Evolutionary conservation across 2,888 invertebrate species (phyloP), one percentile per base, ranked within the genome.

Genomic region (Drosophila meridionalis): DNA sequence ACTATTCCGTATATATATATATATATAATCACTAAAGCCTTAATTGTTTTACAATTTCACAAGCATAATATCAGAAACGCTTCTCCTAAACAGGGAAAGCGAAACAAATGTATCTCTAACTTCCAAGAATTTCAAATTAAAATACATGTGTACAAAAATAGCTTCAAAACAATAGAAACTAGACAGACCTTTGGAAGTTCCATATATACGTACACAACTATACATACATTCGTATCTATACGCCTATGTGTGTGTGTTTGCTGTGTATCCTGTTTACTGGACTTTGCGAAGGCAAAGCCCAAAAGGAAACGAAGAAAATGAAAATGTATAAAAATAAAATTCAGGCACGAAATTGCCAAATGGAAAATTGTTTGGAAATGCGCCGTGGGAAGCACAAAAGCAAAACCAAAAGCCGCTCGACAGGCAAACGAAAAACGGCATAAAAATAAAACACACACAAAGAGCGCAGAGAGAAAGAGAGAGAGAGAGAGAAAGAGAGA

Each of bases 251-350:
- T 38, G 30, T n/a, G 9, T 60, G 38, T 63, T 38, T 52, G 61
- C 48, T 38, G 48, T 68, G 76, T 77, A 69, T 78, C 74, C 66
- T 82, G 69, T 64, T 69, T 66, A 61, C 40, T 68, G 47, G 58
- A 84, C 85, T 85, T 89, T 73, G 62, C 86, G 86, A 87, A 87
- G 86, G 90, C 69, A 83, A 88, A 88, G 86, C 83, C 77, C 70
- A 87, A 90, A 88, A 77, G 82, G 64, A 79, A 81, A 63, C 61
- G 59, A 53, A 59, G 48, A 80, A 72, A 79, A 72, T 60, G 66
- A 80, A 78, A 79, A 72, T 60, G 66, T 53, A 61, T 60, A 62
- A 83, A 85, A 72, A 69, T 56, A 69, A 57, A 72, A 61, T 65
- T 30, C 63, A 71, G 74, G 70, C 73, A 76, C 65, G 67, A 67